A percentile compares a stretch with the other conserved stretches of the same genome.
Evolutionary conservation across 2,888 invertebrate genomes (phyloP).

Genomic region (Andrena marginata): DNA sequence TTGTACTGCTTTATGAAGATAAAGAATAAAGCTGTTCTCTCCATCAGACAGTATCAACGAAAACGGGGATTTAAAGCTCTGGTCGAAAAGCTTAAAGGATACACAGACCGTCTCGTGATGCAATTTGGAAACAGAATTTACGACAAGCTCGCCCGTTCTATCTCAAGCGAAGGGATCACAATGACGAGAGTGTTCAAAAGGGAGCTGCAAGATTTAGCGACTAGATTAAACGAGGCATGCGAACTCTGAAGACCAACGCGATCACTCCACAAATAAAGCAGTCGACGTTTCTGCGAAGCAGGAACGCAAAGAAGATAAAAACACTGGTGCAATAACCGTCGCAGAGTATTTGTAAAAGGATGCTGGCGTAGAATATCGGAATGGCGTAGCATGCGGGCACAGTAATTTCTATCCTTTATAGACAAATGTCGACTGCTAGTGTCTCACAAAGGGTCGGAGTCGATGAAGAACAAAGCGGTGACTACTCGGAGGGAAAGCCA

Average conservation of each 20-base stretch:
- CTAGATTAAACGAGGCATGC: background rate
- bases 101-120: background rate
- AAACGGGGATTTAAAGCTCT: background rate
- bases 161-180: background rate
- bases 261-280: constrained; percentile 26
- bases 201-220: background rate
- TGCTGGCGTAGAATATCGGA: background rate
- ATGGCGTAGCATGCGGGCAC: background rate
- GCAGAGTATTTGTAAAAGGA: background rate
- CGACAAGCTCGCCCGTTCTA: background rate
- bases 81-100: background rate
- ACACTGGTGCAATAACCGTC: background rate
- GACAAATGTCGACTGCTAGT: background rate
- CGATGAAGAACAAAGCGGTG: constrained; percentile 6
- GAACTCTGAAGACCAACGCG: background rate
- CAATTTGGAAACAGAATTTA: constrained; percentile 34
- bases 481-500: background rate
- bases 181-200: background rate
- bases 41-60: background rate
- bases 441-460: background rate
- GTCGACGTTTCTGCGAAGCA: background rate
- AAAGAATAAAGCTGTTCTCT: background rate
- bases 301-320: too few species aligned
- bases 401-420: background rate
- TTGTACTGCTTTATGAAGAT: background rate